These are phyloP conservation scores for Venustaconcha ellipsiformis DNA, from an alignment of 1,140 invertebrate genomes.

Conservation along the genomic window DNA sequence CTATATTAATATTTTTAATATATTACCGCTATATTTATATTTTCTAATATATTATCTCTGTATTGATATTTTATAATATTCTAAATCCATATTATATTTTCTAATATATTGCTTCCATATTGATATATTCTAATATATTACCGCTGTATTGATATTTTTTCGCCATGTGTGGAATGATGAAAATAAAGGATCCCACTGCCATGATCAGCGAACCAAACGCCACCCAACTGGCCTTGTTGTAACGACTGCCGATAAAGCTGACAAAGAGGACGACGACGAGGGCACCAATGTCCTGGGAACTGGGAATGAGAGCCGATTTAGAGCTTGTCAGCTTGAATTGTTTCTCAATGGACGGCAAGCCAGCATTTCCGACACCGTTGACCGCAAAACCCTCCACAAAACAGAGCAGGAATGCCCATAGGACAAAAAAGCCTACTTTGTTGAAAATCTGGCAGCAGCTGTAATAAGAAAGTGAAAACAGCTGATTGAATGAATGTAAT, in stretches of 20 bases:
- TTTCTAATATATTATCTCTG: too few relatives aligned
- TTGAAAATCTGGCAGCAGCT: slow-evolving; percentile 39
- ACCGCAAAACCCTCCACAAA: slow-evolving; percentile 48
- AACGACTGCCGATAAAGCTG: slow-evolving; percentile 38
- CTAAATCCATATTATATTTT: too few relatives aligned
- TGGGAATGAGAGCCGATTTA: slow-evolving; percentile 37
- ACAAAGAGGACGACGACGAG: slow-evolving; percentile 37
- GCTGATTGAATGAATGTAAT: too few relatives aligned
- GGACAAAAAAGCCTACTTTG: slow-evolving; percentile 37
- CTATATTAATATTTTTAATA: too few relatives aligned
- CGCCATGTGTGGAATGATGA: slow-evolving; percentile 43
- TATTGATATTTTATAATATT: too few relatives aligned
- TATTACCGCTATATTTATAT: too few relatives aligned
- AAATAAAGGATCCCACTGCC: slow-evolving; percentile 40
- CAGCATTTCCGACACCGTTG: slow-evolving; percentile 46
- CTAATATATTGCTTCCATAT: not conserved
- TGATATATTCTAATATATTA: slow-evolving; percentile 5
- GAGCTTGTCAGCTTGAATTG: slow-evolving; percentile 41
- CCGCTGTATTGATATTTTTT: slow-evolving; percentile 36
- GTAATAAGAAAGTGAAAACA: slow-evolving; percentile 7
- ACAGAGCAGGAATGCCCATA: slow-evolving; percentile 40
- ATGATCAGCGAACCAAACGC: slow-evolving; percentile 41
- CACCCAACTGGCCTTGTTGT: slow-evolving; percentile 37
- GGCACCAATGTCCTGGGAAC: slow-evolving; percentile 42
- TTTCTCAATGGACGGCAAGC: slow-evolving; percentile 39